Evolutionary conservation across 1,140 invertebrate species (phyloP), one percentile per base, ranked within the genome.

Genomic region (Lordiphosa stackelbergi): DNA sequence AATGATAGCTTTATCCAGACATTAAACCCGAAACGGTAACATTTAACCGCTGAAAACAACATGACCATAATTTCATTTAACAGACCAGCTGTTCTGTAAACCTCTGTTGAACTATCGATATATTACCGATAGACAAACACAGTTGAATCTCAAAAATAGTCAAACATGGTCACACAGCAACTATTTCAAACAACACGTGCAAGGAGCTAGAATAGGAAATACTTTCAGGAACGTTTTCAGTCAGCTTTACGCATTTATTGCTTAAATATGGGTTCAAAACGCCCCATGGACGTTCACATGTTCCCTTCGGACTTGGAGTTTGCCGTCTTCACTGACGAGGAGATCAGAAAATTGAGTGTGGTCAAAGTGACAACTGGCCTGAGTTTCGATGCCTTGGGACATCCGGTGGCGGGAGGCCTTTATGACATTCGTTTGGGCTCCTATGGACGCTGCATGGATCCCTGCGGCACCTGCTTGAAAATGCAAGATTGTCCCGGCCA

Each of bases 301-400:
- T 84, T 84, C 36, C 85, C 84, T 5, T 70, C 68, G 41, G 75
- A 88, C 35, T 60, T 93, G 24, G 88, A 90, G 53, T 95, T 95
- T 79, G 91, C 92, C 0, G 87, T 95, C 45, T 97, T 95, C 74
- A 93, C 92, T 10, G 87, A 91, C 38, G 91, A 97, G 51, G 96
- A 99, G 85, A 93, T 99, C n/a, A 91, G 90, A 73, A 92, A 94
- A 71, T 88, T 99, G 3, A 97, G 96, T 89, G 95, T 97, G 0
- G 90, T 94, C 0, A 94, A 97, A 89, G 92, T 99, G 16, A 92
- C 91, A 1, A 96, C 95, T 48, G 91, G 94, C 0, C 88, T 94
- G 51, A 93, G 94, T 1, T 97, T 99, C 85, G 96, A 98, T 89
- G 88, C 90, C 10, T 89, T 98, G 40, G 95, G 95, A 0, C 93